Conservation (phyloP, 2,113 vertebrate species). For the Monopterus albus region DNA sequence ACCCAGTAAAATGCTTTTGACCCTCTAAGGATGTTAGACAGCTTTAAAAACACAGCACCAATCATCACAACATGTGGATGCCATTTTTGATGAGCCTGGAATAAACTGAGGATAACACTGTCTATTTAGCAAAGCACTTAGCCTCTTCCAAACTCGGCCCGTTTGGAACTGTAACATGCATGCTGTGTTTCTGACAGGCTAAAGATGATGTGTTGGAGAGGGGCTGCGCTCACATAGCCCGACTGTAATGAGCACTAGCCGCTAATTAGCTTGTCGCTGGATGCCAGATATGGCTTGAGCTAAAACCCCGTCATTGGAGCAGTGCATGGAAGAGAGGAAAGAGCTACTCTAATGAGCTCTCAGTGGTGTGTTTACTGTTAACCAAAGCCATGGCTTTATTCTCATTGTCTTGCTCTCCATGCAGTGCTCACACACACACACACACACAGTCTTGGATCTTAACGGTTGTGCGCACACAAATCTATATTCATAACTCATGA, state of each 20-base stretch:
- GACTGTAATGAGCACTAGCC: conserved; percentile 73
- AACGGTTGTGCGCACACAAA: conserved; percentile 31
- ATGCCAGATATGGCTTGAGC: conserved; percentile 70
- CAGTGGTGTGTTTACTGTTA: conserved; percentile 80
- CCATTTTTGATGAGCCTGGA: conserved; percentile 44
- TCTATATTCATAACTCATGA: conserved; percentile 49
- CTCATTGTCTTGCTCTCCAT: conserved; percentile 33
- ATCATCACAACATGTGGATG: conserved; percentile 31
- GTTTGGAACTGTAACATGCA: conserved; percentile 46
- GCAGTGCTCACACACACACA: conserved; percentile 2
- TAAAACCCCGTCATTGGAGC: conserved; percentile 66
- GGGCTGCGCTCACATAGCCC: conserved; percentile 50
- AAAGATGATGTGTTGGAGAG: conserved; percentile 67
- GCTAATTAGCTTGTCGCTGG: conserved; percentile 77
- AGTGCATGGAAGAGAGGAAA: conserved; percentile 55
- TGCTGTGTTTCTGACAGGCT: conserved; percentile 68
- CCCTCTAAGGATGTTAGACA: conserved; percentile 19
- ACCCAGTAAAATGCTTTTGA: neutral
- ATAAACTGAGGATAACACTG: conserved; percentile 40
- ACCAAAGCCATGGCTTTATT: conserved; percentile 75
- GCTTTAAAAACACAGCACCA: conserved; percentile 29
- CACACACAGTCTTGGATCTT: conserved; percentile 38
- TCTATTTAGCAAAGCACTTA: conserved; percentile 52
- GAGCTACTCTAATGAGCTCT: conserved; percentile 78
- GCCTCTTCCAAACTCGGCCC: conserved; percentile 48